Evolutionary conservation across 37 sponge, comb jelly and placozoan genomes (phyloP).

Genomic region (Mnemiopsis leidyi): DNA sequence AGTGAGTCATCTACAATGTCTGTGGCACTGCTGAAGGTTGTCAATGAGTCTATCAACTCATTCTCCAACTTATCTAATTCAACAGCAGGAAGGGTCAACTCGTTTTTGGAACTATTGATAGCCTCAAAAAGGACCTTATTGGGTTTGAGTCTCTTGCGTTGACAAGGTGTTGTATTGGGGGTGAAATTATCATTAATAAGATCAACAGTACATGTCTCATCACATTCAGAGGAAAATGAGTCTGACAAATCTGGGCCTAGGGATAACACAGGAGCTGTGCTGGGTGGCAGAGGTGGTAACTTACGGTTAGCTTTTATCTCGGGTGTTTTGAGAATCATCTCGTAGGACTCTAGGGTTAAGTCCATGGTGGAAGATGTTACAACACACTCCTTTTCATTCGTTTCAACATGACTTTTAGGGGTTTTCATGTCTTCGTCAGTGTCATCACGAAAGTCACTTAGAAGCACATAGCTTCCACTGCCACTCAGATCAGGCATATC

Average conservation of each 20-base stretch:
- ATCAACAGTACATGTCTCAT: not conserved
- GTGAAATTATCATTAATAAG: too few species aligned
- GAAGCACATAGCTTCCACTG: not conserved
- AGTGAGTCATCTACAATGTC: not conserved
- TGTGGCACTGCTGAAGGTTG: not conserved
- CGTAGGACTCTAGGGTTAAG: not conserved
- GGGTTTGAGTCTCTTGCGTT: not conserved
- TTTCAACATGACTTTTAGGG: not conserved
- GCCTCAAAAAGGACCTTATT: not conserved
- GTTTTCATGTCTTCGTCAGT: not conserved
- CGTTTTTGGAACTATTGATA: not conserved
- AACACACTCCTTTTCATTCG: not conserved
- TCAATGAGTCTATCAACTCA: not conserved
- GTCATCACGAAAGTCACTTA: not conserved
- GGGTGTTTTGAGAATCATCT: not conserved
- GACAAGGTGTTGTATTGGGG: not conserved
- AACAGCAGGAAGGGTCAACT: not conserved
- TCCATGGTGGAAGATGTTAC: not conserved
- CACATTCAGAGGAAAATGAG: not conserved
- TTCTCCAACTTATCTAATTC: not conserved
- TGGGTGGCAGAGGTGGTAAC: not conserved
- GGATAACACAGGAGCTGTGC: not conserved
- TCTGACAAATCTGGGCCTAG: not conserved
- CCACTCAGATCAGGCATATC: not conserved
- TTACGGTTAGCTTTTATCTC: not conserved